Conservation (phyloP, 2,797 vertebrate species). For the Lacerta agilis region DNA sequence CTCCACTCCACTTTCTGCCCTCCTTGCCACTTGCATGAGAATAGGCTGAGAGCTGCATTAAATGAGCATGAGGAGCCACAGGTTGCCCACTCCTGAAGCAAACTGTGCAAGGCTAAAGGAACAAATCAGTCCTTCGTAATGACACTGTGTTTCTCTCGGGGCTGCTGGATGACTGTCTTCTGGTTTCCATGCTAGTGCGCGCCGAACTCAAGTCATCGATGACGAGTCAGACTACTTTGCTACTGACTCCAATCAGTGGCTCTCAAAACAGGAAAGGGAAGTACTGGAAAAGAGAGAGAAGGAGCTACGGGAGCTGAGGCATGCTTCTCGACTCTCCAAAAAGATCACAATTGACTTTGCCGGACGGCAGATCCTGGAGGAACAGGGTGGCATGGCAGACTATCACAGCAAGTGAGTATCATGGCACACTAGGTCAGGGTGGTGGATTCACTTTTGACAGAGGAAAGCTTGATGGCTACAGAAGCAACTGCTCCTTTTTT, state of each 20-base stretch:
- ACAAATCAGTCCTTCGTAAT: background rate
- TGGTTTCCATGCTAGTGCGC: slow-evolving; percentile 78
- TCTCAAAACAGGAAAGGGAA: slow-evolving; percentile 89
- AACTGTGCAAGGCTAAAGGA: background rate
- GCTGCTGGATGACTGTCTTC: background rate
- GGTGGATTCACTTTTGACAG: accelerated
- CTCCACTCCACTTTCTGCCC: no score
- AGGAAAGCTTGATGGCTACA: background rate
- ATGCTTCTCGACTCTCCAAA: slow-evolving; percentile 86
- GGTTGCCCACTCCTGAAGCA: background rate
- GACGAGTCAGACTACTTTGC: slow-evolving; percentile 97
- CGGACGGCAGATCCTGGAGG: slow-evolving; percentile 89
- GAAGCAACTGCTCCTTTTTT: accelerated
- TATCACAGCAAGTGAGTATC: slow-evolving; percentile 89
- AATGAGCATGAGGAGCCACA: no score
- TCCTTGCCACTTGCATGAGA: no score
- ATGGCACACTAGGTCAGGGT: background rate
- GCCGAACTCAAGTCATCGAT: slow-evolving; percentile 95
- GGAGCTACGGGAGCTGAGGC: slow-evolving; percentile 90
- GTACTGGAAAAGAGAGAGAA: slow-evolving; percentile 86
- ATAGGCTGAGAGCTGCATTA: no score
- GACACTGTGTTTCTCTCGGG: no score
- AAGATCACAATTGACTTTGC: slow-evolving; percentile 96
- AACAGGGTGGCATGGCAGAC: slow-evolving; percentile 80
- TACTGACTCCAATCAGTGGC: slow-evolving; percentile 94